Percentiles rank a stretch among this genome's conserved stretches.
phyloP scores from a whole-genome alignment of 2,888 invertebrate species.

The Clanis bilineata region DNA sequence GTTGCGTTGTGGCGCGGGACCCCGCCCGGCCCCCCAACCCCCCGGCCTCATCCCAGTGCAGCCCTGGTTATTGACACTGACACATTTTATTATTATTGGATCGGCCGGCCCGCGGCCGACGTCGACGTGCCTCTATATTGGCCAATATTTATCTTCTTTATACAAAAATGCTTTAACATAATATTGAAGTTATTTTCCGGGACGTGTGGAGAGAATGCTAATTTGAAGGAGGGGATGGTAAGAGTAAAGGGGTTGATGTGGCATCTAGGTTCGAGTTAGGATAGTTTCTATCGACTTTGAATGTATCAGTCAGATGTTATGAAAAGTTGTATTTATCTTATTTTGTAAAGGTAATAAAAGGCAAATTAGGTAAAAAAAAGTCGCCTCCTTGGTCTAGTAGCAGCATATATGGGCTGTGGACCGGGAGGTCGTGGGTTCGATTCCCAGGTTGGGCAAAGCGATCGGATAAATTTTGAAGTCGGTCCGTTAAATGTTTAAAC shows the following conservation, averaged over 20 bases:
- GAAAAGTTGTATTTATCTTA: no score
- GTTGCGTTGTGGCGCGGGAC: not conserved
- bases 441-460: no score
- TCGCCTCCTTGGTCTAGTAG: no score
- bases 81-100: slow-evolving; percentile 48
- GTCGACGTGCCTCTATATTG: slow-evolving; percentile 11
- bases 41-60: not conserved
- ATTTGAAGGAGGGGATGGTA: not conserved
- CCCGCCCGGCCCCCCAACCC: not conserved
- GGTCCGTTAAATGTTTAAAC: no score
- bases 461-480: no score
- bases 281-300: not conserved
- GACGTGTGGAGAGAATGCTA: slow-evolving; percentile 20
- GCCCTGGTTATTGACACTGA: slow-evolving; percentile 41
- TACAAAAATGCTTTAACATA: slow-evolving; percentile 9
- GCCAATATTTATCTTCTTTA: slow-evolving; percentile 9
- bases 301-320: no score
- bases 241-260: not conserved
- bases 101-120: slow-evolving; percentile 20
- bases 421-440: no score
- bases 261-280: not conserved
- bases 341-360: no score
- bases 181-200: slow-evolving; percentile 8
- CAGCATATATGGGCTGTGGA: no score
- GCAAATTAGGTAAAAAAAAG: no score